A percentile compares a stretch with the other conserved stretches of the same genome.
Conservation (phyloP, 2,797 vertebrate genomes). For the Hozukius guyotensis region DNA sequence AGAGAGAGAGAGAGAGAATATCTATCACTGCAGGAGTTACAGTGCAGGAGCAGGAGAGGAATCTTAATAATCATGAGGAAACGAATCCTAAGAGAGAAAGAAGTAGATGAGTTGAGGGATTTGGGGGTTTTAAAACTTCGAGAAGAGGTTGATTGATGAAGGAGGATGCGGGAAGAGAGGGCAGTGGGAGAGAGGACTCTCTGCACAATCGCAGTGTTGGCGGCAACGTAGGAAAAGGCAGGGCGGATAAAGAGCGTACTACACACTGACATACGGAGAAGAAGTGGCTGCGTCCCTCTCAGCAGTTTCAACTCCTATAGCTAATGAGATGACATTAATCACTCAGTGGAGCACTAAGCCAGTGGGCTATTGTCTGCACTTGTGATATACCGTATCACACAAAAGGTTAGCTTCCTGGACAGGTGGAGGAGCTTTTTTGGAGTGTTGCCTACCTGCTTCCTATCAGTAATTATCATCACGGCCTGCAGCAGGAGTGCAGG, state of each 20-base stretch:
- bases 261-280: conserved; percentile 28
- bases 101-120: conserved; percentile 76
- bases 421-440: conserved; percentile 43
- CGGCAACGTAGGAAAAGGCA: conserved; percentile 18
- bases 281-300: conserved; percentile 41
- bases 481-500: conserved; percentile 10
- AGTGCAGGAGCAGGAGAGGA: conserved; percentile 53
- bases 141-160: conserved; percentile 71
- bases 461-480: conserved; percentile 34
- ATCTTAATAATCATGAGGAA: conserved; percentile 73
- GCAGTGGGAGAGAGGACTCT: conserved; percentile 29
- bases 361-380: conserved; percentile 60
- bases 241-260: conserved; percentile 8
- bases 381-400: conserved; percentile 57
- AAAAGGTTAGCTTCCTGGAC: conserved; percentile 62
- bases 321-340: conserved; percentile 78
- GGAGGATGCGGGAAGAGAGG: conserved; percentile 44
- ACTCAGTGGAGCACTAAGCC: conserved; percentile 52
- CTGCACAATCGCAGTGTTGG: conserved; percentile 28
- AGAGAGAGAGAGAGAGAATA: conserved; percentile 13
- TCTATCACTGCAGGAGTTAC: conserved; percentile 57
- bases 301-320: conserved; percentile 39
- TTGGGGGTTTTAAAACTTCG: conserved; percentile 65
- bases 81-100: conserved; percentile 55
- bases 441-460: conserved; percentile 15